Conservation (phyloP, 2,797 vertebrate species). For the Anguilla marmorata region DNA sequence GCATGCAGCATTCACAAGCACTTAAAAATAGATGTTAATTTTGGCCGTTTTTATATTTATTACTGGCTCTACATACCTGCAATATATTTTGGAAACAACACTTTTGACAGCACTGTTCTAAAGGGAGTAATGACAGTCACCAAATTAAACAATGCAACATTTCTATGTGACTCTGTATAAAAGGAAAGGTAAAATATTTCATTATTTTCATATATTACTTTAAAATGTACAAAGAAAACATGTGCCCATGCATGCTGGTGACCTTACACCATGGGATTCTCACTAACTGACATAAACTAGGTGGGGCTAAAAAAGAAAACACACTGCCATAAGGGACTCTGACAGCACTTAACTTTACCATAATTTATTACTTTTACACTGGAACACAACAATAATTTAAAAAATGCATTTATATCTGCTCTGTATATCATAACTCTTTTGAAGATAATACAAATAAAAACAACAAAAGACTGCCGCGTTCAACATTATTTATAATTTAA, state of each 20-base stretch:
- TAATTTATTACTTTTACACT: background rate
- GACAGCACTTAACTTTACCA: background rate
- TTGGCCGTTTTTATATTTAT: background rate
- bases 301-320: background rate
- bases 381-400: background rate
- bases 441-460: background rate
- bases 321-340: background rate
- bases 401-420: background rate
- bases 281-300: background rate
- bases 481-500: background rate
- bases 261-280: background rate
- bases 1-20: background rate
- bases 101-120: background rate
- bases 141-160: background rate
- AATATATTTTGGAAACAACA: background rate
- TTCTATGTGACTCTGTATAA: background rate
- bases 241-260: background rate
- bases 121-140: background rate
- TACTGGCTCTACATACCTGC: background rate
- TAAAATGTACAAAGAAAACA: background rate
- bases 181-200: background rate
- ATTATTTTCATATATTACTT: background rate
- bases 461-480: background rate
- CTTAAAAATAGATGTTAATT: background rate
- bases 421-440: background rate